These are phyloP conservation scores for Andrena bucephala DNA, from an alignment of 2,888 invertebrate species.

Conservation along the genomic window DNA sequence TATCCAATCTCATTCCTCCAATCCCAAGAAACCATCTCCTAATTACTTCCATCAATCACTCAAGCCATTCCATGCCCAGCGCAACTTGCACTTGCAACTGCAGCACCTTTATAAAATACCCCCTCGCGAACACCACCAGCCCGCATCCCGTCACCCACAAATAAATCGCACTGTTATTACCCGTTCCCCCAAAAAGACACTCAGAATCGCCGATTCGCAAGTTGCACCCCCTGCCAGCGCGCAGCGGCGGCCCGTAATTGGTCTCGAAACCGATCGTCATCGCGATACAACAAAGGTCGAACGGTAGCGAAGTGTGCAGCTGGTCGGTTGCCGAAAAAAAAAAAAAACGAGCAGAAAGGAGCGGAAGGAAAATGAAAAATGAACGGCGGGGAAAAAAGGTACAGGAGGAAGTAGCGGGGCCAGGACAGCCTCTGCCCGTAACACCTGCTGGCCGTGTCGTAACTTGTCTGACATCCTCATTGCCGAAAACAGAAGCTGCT, in stretches of 20 bases:
- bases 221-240: background rate
- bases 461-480: slow-evolving; percentile 78
- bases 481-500: slow-evolving; percentile 80
- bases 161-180: too few species aligned
- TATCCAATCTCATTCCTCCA: too few species aligned
- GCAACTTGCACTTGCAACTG: too few species aligned
- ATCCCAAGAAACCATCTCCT: too few species aligned
- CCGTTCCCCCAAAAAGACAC: too few species aligned
- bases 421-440: slow-evolving; percentile 49
- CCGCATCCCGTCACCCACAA: too few species aligned
- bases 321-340: slow-evolving; percentile 11
- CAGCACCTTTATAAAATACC: too few species aligned
- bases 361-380: slow-evolving; percentile 44
- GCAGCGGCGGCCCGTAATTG: slow-evolving; percentile 20
- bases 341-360: slow-evolving; percentile 17
- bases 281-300: slow-evolving; percentile 57
- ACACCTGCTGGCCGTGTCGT: slow-evolving; percentile 72
- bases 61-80: too few species aligned
- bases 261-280: slow-evolving; percentile 21
- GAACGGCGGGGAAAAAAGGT: slow-evolving; percentile 3
- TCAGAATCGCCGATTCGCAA: too few species aligned
- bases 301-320: slow-evolving; percentile 35
- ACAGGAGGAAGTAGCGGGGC: slow-evolving; percentile 26
- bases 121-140: too few species aligned
- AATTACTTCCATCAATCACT: too few species aligned